Evolutionary conservation across 2,888 invertebrate genomes (phyloP).

Genomic region (Drosophila peninsularis): DNA sequence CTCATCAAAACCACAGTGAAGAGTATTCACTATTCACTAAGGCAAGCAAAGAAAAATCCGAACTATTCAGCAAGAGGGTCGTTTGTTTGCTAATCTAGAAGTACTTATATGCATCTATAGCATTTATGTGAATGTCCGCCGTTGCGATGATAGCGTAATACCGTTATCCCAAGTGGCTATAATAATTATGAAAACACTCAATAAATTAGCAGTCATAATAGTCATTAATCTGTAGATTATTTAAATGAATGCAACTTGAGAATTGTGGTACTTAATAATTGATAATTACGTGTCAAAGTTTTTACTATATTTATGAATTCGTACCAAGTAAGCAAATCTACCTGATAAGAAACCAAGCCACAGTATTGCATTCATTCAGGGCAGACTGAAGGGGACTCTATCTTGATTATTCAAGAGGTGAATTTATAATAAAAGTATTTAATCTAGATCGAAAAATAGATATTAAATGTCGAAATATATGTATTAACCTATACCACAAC

Average conservation of each 20-base stretch:
- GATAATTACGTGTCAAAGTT: slow-evolving; percentile 6
- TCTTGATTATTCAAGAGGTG: too few relatives aligned
- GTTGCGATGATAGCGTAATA: slow-evolving; percentile 3
- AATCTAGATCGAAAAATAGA: too few relatives aligned
- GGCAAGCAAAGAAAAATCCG: neutral
- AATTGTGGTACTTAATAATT: slow-evolving; percentile 16
- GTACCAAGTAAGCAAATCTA: slow-evolving; percentile 18
- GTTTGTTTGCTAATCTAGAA: neutral
- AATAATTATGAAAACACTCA: slow-evolving; percentile 25
- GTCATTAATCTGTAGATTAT: slow-evolving; percentile 26
- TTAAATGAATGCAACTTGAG: slow-evolving; percentile 48
- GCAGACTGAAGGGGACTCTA: slow-evolving; percentile 11
- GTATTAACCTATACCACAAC: neutral
- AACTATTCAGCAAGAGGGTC: neutral
- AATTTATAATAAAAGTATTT: neutral
- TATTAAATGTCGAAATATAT: neutral
- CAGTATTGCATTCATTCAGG: slow-evolving; percentile 15
- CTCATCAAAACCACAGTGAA: neutral
- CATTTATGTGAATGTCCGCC: neutral
- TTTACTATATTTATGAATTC: slow-evolving; percentile 49
- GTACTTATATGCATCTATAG: neutral
- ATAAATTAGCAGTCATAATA: slow-evolving; percentile 19
- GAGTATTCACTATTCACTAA: neutral
- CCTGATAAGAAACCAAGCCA: slow-evolving; percentile 20
- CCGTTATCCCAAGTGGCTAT: slow-evolving; percentile 37